Conservation (phyloP, 2,888 invertebrate species). For the Eumerus sabulonum region DNA sequence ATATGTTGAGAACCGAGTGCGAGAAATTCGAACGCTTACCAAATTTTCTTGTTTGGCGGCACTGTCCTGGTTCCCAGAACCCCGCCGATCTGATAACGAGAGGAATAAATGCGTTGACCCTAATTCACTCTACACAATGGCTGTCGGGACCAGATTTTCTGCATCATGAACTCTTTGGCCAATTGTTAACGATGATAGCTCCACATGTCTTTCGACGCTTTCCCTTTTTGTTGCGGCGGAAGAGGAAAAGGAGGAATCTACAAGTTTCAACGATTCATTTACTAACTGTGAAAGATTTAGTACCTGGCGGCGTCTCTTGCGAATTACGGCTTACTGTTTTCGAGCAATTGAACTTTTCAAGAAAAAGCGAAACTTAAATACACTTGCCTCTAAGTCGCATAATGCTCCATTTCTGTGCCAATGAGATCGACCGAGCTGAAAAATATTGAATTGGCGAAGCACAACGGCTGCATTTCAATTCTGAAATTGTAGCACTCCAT, state of each 20-base stretch:
- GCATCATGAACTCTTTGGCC: not conserved
- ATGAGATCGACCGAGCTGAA: conserved; percentile 14
- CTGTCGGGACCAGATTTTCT: conserved; percentile 21
- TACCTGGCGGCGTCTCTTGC: conserved; percentile 19
- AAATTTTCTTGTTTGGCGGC: conserved; percentile 24
- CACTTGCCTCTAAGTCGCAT: not conserved
- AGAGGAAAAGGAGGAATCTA: conserved; percentile 15
- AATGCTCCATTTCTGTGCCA: not conserved
- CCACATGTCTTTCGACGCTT: not conserved
- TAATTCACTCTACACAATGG: conserved; percentile 13
- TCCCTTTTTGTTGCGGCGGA: conserved; percentile 24
- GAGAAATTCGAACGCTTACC: conserved; percentile 24
- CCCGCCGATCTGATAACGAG: conserved; percentile 9
- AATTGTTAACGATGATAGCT: not conserved
- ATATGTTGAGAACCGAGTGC: conserved; percentile 23
- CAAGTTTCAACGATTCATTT: conserved; percentile 3
- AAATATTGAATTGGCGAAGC: conserved; percentile 24
- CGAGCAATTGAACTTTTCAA: conserved; percentile 13
- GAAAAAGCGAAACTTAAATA: conserved; percentile 4
- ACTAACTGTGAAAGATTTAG: conserved; percentile 18
- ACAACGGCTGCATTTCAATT: conserved; percentile 23
- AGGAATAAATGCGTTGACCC: conserved; percentile 10
- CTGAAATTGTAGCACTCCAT: conserved; percentile 19
- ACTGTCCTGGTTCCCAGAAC: conserved; percentile 22
- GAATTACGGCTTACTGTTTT: conserved; percentile 24